These are phyloP conservation scores for Trachops cirrhosus DNA, from an alignment of 2,797 vertebrate genomes.

Conservation along the genomic window DNA sequence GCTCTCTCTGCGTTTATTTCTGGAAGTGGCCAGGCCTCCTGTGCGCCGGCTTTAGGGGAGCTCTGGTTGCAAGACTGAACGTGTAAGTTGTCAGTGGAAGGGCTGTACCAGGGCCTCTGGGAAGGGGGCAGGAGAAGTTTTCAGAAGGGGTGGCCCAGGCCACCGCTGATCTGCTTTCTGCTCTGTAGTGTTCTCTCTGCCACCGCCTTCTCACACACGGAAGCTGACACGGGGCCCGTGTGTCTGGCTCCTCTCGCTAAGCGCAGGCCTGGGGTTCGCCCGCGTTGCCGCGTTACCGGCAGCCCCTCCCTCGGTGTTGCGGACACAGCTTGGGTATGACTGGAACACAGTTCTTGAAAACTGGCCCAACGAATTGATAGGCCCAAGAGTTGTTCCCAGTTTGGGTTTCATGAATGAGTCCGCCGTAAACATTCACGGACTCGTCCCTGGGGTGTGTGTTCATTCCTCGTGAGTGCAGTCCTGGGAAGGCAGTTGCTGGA, in stretches of 20 bases:
- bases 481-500: not conserved
- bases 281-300: fast-evolving
- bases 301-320: not conserved
- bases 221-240: fast-evolving
- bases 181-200: not conserved
- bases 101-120: not conserved
- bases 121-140: not conserved
- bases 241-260: not conserved
- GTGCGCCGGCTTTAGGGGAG: not conserved
- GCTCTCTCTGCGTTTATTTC: not conserved
- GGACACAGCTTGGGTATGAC: fast-evolving
- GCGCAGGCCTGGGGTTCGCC: fast-evolving
- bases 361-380: not conserved
- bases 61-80: not conserved
- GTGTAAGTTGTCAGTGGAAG: not conserved
- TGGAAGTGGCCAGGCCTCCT: not conserved
- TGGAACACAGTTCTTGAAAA: not conserved
- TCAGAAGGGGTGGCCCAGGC: not conserved
- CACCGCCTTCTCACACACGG: not conserved
- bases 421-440: too few relatives aligned
- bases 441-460: not conserved
- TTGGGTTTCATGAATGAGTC: not conserved
- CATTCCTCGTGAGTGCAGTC: not conserved
- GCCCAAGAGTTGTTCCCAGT: not conserved
- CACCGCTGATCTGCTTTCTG: not conserved